Conservation (phyloP, 2,797 vertebrate species). For the Hozukius guyotensis region DNA sequence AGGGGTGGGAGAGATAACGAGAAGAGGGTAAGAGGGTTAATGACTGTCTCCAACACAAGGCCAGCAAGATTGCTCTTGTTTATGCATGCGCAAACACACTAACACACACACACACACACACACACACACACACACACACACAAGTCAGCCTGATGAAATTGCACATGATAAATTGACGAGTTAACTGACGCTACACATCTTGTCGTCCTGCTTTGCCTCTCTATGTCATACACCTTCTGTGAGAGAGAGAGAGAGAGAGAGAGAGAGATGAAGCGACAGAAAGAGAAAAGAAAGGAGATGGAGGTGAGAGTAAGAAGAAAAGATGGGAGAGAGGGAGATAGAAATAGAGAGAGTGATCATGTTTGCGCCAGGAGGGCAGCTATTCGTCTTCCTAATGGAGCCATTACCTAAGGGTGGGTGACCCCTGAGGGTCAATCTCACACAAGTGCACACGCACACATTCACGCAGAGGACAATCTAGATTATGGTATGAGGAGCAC, state of each 20-base stretch:
- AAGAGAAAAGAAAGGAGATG: not conserved
- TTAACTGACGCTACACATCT: slow-evolving; percentile 33
- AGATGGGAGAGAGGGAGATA: not conserved
- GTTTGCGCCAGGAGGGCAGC: slow-evolving; percentile 50
- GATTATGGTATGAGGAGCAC: slow-evolving; percentile 30
- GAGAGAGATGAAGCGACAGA: not conserved
- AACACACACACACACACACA: not conserved
- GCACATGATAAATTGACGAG: slow-evolving; percentile 65
- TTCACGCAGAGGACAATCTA: slow-evolving; percentile 8
- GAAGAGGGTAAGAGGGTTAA: slow-evolving; percentile 75
- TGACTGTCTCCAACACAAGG: slow-evolving; percentile 62
- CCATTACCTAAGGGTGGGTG: slow-evolving; percentile 66
- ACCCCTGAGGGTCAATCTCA: slow-evolving; percentile 55
- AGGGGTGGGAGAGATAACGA: slow-evolving; percentile 70
- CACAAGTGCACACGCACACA: slow-evolving; percentile 10
- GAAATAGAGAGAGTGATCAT: slow-evolving; percentile 28
- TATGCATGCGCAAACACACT: not conserved
- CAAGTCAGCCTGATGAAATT: slow-evolving; percentile 55
- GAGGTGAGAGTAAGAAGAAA: slow-evolving; percentile 15
- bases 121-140: slow-evolving; percentile 8
- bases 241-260: not conserved
- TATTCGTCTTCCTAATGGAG: slow-evolving; percentile 76
- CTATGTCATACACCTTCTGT: slow-evolving; percentile 30
- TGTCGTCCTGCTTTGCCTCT: slow-evolving; percentile 17
- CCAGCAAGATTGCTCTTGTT: slow-evolving; percentile 27